Conservation (phyloP, 2,113 vertebrate species). For the Halcyon malimbica region DNA sequence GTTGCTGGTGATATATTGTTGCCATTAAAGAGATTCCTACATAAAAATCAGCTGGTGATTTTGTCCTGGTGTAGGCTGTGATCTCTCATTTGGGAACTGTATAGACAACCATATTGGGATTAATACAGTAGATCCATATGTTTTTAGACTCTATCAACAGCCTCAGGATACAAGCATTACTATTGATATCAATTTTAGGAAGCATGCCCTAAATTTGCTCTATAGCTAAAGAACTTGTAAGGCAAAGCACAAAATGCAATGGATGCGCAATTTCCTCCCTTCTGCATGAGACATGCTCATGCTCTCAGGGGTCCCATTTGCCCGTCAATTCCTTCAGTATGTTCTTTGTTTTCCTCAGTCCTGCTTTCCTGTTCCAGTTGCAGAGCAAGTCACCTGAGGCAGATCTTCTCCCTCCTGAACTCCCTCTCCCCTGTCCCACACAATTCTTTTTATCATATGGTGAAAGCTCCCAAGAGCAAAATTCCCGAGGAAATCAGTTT, state of each 20-base stretch:
- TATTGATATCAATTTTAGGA: neutral
- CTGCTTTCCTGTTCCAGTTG: neutral
- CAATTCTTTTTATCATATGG: neutral
- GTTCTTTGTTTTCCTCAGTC: neutral
- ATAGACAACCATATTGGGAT: neutral
- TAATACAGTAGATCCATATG: neutral
- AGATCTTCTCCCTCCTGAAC: neutral
- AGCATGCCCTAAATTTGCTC: neutral
- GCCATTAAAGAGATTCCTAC: neutral
- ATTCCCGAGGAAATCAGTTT: neutral
- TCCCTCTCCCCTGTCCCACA: neutral
- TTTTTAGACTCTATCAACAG: neutral
- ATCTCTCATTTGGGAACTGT: neutral
- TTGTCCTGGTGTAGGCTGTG: neutral
- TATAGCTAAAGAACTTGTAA: neutral
- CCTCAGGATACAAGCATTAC: neutral
- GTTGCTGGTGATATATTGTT: constrained; percentile 1
- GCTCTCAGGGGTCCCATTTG: neutral
- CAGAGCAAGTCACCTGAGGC: neutral
- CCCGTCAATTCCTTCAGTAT: neutral
- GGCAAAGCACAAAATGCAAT: neutral
- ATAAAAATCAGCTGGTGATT: neutral
- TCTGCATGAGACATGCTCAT: neutral
- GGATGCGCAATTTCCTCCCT: neutral
- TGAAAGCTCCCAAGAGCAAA: neutral